Percentiles rank a stretch among this genome's conserved stretches.
Evolutionary conservation across 2,797 vertebrate genomes (phyloP).

Genomic region (Decapterus maruadsi): DNA sequence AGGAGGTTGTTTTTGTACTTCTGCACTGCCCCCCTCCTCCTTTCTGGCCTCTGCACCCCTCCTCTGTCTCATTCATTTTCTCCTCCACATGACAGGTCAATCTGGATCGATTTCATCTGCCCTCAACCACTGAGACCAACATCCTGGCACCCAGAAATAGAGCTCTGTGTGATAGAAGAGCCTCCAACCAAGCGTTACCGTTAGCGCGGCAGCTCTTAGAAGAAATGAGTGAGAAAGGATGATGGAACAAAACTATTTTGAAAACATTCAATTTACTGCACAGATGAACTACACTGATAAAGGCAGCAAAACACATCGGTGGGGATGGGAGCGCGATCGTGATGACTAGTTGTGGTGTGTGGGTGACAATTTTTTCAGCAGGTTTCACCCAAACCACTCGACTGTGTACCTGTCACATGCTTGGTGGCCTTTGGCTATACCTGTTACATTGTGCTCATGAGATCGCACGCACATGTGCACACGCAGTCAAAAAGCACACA

Average conservation of each 20-base stretch:
- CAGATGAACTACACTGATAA: constrained; percentile 11
- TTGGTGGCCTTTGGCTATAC: constrained; percentile 40
- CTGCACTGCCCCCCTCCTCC: constrained; percentile 26
- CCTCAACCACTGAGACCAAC: constrained; percentile 74
- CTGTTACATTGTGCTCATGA: constrained; percentile 50
- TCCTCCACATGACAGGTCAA: constrained; percentile 80
- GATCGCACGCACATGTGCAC: constrained; percentile 14
- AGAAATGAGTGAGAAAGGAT: constrained; percentile 22
- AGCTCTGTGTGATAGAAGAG: constrained; percentile 68
- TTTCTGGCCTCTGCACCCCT: constrained; percentile 61
- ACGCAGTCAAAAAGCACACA: constrained; percentile 8
- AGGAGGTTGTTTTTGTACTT: constrained; percentile 74
- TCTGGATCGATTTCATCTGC: constrained; percentile 82
- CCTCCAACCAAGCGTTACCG: constrained; percentile 47
- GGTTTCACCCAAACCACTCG: constrained; percentile 43
- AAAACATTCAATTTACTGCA: constrained; percentile 31
- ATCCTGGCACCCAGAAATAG: constrained; percentile 83
- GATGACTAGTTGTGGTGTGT: constrained; percentile 35
- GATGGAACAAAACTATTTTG: constrained; percentile 14
- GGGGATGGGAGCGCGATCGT: constrained; percentile 25
- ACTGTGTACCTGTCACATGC: constrained; percentile 15
- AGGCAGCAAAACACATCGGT: constrained; percentile 17
- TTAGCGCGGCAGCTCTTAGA: constrained; percentile 38
- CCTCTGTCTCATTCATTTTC: constrained; percentile 76
- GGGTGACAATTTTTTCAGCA: constrained; percentile 54